Evolutionary conservation across 1,140 invertebrate genomes (phyloP).

Genomic region (Megalopta genalis): DNA sequence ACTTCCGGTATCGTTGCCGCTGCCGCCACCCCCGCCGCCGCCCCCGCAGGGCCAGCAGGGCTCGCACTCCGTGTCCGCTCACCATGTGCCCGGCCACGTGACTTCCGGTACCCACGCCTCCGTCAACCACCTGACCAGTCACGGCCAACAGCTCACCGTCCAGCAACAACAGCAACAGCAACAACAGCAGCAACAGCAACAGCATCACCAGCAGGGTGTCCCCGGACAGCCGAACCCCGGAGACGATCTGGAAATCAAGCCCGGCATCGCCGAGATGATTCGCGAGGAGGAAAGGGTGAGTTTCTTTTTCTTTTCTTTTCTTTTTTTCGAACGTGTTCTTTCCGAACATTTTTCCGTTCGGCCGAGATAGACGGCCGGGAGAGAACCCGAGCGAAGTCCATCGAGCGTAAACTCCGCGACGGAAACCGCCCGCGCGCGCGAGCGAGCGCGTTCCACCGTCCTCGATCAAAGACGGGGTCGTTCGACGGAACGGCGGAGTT

Average conservation of each 20-base stretch:
- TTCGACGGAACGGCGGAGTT: too few relatives aligned
- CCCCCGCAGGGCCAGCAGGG: constrained; percentile 72
- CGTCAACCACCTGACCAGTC: constrained; percentile 77
- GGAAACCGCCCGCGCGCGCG: too few relatives aligned
- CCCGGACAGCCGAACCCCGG: constrained; percentile 70
- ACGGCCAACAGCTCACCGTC: constrained; percentile 70
- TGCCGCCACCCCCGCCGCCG: constrained; percentile 74
- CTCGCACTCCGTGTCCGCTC: constrained; percentile 77
- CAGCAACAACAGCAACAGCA: constrained; percentile 66
- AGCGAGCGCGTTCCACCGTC: too few relatives aligned
- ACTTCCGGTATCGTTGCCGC: constrained; percentile 74
- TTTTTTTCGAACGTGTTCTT: too few relatives aligned
- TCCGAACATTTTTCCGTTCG: too few relatives aligned
- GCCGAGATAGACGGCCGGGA: too few relatives aligned
- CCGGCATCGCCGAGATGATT: constrained; percentile 96
- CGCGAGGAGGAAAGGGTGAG: constrained; percentile 96
- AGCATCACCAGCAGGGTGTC: constrained; percentile 73
- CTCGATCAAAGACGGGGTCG: not conserved
- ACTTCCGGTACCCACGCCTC: constrained; percentile 73
- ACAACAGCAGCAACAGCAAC: constrained; percentile 63
- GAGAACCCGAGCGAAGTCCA: too few relatives aligned
- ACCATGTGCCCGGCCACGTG: constrained; percentile 79
- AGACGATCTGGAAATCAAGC: constrained; percentile 95
- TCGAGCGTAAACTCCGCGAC: too few relatives aligned
- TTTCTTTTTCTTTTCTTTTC: constrained; percentile 62